Evolutionary conservation across 2,888 invertebrate genomes (phyloP).

Genomic region (Oasisia sp.): DNA sequence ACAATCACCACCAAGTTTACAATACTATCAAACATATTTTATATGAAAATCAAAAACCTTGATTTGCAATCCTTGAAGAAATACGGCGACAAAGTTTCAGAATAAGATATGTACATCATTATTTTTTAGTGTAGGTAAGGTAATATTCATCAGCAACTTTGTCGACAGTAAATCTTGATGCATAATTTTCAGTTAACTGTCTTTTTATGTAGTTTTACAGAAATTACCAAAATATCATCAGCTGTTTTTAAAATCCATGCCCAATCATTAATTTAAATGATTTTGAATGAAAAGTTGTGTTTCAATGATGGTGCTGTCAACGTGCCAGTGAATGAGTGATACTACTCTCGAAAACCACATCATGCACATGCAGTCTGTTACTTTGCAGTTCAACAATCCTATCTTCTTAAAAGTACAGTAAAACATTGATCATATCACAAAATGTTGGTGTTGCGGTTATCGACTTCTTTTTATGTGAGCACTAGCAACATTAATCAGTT

Average conservation of each 20-base stretch:
- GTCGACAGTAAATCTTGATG: not conserved
- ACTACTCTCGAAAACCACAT: no score
- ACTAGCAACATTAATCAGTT: not conserved
- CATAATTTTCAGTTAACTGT: not conserved
- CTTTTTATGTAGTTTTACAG: no score
- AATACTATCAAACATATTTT: no score
- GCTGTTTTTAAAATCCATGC: no score
- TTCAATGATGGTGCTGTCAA: no score
- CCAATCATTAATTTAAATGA: no score
- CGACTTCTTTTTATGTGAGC: not conserved
- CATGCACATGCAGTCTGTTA: no score
- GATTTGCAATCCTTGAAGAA: not conserved
- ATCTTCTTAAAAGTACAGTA: not conserved
- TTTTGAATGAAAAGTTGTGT: no score
- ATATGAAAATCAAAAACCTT: not conserved
- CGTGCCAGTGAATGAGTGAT: no score
- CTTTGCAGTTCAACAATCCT: not conserved
- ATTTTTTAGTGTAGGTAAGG: slow-evolving; percentile 29
- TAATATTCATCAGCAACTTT: slow-evolving; percentile 20
- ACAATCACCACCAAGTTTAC: no score
- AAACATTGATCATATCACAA: no score
- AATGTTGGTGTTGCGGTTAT: not conserved
- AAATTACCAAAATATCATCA: no score
- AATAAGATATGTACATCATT: not conserved
- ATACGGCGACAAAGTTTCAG: not conserved